These are phyloP conservation scores for Rhingia campestris DNA, from an alignment of 2,888 invertebrate genomes.

Conservation along the genomic window DNA sequence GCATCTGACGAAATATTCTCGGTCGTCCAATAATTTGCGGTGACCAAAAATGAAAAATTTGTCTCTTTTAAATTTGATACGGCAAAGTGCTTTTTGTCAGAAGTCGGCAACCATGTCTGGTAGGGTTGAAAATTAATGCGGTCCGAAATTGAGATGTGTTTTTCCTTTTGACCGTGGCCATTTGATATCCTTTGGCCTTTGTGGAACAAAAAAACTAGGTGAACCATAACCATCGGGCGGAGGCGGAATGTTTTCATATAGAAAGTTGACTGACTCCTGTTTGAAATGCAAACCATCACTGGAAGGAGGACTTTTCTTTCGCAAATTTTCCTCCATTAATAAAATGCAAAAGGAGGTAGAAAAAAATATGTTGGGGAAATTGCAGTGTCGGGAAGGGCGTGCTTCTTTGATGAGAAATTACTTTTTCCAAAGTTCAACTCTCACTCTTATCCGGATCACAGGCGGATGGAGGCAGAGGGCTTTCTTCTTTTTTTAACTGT, in stretches of 20 bases:
- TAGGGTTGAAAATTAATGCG: constrained; percentile 50
- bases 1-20: neutral
- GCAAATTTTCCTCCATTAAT: constrained; percentile 23
- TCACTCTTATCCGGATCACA: neutral
- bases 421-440: constrained; percentile 41
- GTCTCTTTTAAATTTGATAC: constrained; percentile 45
- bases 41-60: constrained; percentile 43
- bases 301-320: constrained; percentile 1
- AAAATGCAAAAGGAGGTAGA: neutral
- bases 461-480: neutral
- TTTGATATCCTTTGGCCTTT: constrained; percentile 54
- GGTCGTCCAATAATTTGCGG: constrained; percentile 51
- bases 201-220: constrained; percentile 46
- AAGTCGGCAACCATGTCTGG: constrained; percentile 37
- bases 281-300: constrained; percentile 46
- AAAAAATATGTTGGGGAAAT: constrained; percentile 26
- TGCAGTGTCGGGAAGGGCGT: constrained; percentile 14
- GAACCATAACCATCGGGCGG: constrained; percentile 36
- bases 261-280: constrained; percentile 39
- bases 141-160: constrained; percentile 53
- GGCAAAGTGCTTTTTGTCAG: constrained; percentile 41
- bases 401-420: constrained; percentile 67
- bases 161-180: constrained; percentile 49
- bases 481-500: constrained; percentile 24
- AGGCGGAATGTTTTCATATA: constrained; percentile 31